Conservation (phyloP, 2,113 vertebrate genomes). For the Dasyurus viverrinus region DNA sequence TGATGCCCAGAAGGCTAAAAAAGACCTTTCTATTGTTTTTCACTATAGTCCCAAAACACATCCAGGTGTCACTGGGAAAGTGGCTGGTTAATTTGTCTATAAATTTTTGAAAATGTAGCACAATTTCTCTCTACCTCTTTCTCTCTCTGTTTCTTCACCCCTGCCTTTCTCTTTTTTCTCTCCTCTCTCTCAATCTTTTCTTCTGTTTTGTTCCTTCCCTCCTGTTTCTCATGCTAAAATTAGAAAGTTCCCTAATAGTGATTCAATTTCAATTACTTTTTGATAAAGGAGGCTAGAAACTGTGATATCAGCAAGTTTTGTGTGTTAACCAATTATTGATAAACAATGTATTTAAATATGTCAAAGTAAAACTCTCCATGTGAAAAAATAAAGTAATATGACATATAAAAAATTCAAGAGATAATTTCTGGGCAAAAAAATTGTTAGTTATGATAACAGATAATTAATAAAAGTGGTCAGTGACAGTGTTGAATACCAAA, state of each 20-base stretch:
- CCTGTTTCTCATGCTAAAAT: neutral
- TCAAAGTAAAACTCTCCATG: neutral
- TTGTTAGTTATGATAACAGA: too few species aligned
- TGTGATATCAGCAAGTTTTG: neutral
- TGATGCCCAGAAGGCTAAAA: neutral
- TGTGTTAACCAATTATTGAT: neutral
- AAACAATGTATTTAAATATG: neutral
- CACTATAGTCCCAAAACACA: neutral
- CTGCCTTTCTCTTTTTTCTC: too few species aligned
- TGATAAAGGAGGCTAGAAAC: neutral
- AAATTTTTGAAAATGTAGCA: neutral
- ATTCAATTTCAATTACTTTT: neutral
- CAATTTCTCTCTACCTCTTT: neutral
- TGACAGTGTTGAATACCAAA: too few species aligned
- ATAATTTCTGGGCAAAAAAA: too few species aligned
- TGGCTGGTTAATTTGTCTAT: neutral
- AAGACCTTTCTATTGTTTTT: neutral
- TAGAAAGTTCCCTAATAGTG: neutral
- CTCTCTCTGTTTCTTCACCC: neutral
- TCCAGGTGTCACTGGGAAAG: neutral
- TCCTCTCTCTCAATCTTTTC: neutral
- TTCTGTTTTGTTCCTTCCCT: neutral
- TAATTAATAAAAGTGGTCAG: too few species aligned
- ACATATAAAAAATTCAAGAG: neutral
- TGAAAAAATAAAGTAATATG: neutral